Conservation (phyloP, 2,113 vertebrate species). For the Poeciliopsis prolifica region DNA sequence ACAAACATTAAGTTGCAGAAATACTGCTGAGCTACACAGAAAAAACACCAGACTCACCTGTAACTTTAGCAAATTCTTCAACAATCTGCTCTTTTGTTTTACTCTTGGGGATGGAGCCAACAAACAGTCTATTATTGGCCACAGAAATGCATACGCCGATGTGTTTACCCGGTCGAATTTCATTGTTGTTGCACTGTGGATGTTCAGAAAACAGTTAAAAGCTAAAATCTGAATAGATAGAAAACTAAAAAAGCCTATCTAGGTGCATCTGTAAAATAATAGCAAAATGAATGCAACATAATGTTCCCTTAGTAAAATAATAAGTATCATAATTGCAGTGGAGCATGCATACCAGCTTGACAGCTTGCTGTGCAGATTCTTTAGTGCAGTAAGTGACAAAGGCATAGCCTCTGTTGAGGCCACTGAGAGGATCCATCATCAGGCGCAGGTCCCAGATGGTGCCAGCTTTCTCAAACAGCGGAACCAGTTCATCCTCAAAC, state of each 20-base stretch:
- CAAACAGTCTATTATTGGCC: conserved; percentile 99
- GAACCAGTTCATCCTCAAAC: conserved; percentile 98
- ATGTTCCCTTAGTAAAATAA: background rate
- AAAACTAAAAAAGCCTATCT: background rate
- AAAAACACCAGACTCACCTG: conserved; percentile 82
- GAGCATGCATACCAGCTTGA: conserved; percentile 89
- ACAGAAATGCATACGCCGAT: conserved; percentile 99
- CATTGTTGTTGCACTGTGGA: conserved; percentile 97
- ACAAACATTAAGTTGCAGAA: too few relatives aligned
- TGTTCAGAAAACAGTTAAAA: conserved; percentile 13
- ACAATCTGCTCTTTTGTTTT: conserved; percentile 99
- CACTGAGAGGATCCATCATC: conserved; percentile 99
- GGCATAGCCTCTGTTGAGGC: conserved; percentile 98
- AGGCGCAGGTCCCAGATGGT: conserved; percentile 98
- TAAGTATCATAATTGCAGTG: background rate
- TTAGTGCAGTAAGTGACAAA: conserved; percentile 99
- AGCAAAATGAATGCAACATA: background rate
- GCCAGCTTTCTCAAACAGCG: conserved; percentile 98
- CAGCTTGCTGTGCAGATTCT: conserved; percentile 98
- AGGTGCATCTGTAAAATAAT: background rate
- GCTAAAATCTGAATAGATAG: background rate
- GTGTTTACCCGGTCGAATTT: conserved; percentile 99
- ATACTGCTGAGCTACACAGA: too few relatives aligned
- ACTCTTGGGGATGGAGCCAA: conserved; percentile 99
- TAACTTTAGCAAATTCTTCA: conserved; percentile 99